Conservation (phyloP, 2,797 vertebrate species). For the Dryobates pubescens region DNA sequence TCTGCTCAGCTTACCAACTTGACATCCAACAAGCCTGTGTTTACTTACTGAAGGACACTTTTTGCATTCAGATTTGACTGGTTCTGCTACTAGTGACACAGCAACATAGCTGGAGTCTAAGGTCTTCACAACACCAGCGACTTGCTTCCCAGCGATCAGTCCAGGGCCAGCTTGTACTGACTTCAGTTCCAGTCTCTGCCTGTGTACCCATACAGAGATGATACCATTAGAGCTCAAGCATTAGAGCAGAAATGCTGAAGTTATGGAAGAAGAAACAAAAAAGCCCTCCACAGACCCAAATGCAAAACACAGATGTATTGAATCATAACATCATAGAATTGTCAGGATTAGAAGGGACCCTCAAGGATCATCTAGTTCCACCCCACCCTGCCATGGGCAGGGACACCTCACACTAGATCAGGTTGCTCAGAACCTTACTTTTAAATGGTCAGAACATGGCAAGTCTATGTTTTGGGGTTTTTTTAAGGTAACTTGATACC, state of each 20-base stretch:
- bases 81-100: constrained; percentile 84
- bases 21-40: not conserved
- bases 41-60: constrained; percentile 89
- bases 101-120: constrained; percentile 85
- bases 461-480: not conserved
- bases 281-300: not conserved
- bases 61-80: constrained; percentile 82
- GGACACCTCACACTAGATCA: too few species aligned
- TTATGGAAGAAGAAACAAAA: not conserved
- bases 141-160: constrained; percentile 85
- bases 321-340: not conserved
- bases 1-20: not conserved
- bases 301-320: not conserved
- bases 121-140: constrained; percentile 80
- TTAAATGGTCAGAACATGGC: not conserved
- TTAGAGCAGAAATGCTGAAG: not conserved
- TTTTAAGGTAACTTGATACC: not conserved
- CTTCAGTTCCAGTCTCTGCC: constrained; percentile 87
- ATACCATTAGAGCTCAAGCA: not conserved
- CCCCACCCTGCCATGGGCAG: too few species aligned
- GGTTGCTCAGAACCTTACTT: not conserved
- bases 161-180: constrained; percentile 82
- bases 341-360: too few species aligned
- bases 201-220: constrained; percentile 61
- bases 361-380: too few species aligned